phyloP scores from a whole-genome alignment of 1,140 invertebrate species.

The Drosophila watanabei region DNA sequence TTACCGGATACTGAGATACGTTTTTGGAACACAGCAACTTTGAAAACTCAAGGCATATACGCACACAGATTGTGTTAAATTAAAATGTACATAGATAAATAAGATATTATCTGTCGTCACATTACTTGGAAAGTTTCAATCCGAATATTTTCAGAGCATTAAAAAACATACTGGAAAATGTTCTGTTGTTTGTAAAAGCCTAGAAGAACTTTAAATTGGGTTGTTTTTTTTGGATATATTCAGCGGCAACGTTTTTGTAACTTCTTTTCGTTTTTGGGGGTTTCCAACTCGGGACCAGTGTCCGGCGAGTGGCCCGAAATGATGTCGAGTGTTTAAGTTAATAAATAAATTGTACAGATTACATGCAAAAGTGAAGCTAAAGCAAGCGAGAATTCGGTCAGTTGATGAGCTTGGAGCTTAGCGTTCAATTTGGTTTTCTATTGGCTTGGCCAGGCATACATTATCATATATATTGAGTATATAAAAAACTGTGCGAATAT shows the following conservation, averaged over 20 bases:
- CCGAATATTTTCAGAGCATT: slow-evolving; percentile 67
- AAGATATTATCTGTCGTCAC: slow-evolving; percentile 24
- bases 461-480: slow-evolving; percentile 3
- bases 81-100: slow-evolving; percentile 50
- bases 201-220: slow-evolving; percentile 79
- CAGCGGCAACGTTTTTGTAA: slow-evolving; percentile 66
- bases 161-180: slow-evolving; percentile 74
- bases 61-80: slow-evolving; percentile 59
- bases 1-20: slow-evolving; percentile 38
- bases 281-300: slow-evolving; percentile 7
- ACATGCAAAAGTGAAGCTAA: slow-evolving; percentile 81
- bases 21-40: slow-evolving; percentile 67
- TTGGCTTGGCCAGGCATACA: slow-evolving; percentile 61
- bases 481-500: slow-evolving; percentile 69
- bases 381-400: slow-evolving; percentile 69
- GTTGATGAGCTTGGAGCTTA: slow-evolving; percentile 23
- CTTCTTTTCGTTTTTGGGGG: slow-evolving; percentile 17
- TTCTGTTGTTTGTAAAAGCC: slow-evolving; percentile 86
- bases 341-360: slow-evolving; percentile 59
- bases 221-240: slow-evolving; percentile 81
- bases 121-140: slow-evolving; percentile 39
- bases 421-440: slow-evolving; percentile 33
- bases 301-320: slow-evolving; percentile 37
- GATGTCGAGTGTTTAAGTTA: slow-evolving; percentile 64
- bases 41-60: slow-evolving; percentile 66